Evolutionary conservation across 2,888 invertebrate species (phyloP).

Genomic region (Scaptomyza tumidula): DNA sequence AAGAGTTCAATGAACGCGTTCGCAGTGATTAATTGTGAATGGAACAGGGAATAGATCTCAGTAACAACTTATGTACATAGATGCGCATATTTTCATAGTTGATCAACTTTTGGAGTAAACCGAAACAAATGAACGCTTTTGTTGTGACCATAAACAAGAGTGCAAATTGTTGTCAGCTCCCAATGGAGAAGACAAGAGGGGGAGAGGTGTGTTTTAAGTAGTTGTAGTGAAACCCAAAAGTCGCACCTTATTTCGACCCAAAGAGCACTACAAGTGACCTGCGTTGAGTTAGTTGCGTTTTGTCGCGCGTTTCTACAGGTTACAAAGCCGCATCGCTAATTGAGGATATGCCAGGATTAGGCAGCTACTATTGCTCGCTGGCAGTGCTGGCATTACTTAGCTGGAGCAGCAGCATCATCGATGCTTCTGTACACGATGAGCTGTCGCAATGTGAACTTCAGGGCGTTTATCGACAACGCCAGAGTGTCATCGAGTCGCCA

Average conservation of each 20-base stretch:
- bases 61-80: background rate
- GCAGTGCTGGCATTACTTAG: constrained; percentile 6
- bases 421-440: constrained; percentile 73
- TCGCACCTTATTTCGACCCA: constrained; percentile 58
- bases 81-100: constrained; percentile 3
- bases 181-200: background rate
- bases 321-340: constrained; percentile 21
- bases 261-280: constrained; percentile 48
- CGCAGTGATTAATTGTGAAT: constrained; percentile 52
- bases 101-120: constrained; percentile 20
- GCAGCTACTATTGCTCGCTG: background rate
- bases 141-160: constrained; percentile 71
- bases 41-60: constrained; percentile 23
- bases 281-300: constrained; percentile 67
- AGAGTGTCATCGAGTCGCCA: constrained; percentile 85
- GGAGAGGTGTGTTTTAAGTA: accelerated
- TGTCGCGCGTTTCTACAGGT: constrained; percentile 47
- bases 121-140: constrained; percentile 67
- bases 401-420: constrained; percentile 9
- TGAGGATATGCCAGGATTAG: constrained; percentile 27
- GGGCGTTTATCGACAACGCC: constrained; percentile 85
- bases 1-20: constrained; percentile 42
- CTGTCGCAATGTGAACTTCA: constrained; percentile 75
- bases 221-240: constrained; percentile 54
- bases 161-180: constrained; percentile 70